Base-by-base conservation (phyloP, 2,888 invertebrate species). In the Rhamphomyia laevipes region DNA sequence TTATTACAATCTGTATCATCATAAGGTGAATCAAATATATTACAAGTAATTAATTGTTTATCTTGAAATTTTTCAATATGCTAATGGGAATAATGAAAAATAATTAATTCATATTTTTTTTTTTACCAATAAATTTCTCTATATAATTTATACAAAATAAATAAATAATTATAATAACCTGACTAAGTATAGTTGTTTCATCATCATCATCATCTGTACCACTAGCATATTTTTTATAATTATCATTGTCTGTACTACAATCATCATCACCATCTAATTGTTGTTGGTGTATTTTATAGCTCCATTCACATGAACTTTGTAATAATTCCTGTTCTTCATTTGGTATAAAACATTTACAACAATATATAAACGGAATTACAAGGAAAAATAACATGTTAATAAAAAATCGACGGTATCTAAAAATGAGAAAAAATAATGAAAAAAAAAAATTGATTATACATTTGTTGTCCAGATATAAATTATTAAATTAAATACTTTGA, bases 331-430 rank as follows among this genome's bases (percentile, higher is more conserved):
- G 62, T 30, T 62, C 60, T 11, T 59, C 52, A 27, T 51, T 56
- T 2, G 63, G 61, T 12, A 52, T 55, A 46, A 63, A 65, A 31
- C 62, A 63, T 33, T 60, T 60, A 51, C 64, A 64, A 49, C 61
- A 61, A 41, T 53, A 58, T 15, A 59, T 45, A 53, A 59, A 63
- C 16, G 59, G 61, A 41, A 57, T 53, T 4, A 60, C 54, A 13
- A 61, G 40, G 46, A 62, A 65, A 47, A 64, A 60, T 11, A 63
- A 38, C 13, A 51, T 38, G 45, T 64, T 65, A n/a, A 62, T 53
- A 23, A 58, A 53, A 55, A 64, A 64, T 43, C 57, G 51, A 11
- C 40, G 40, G 2, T 3, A 1, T 18, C 40, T 40, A 18, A 27
- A 23, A 23, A 16, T 17, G 35, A 42, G 21, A 17, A 42, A 42